Percentiles rank a stretch among this genome's conserved stretches.
Evolutionary conservation across 2,797 vertebrate genomes (phyloP).

Genomic region (Tolypeutes matacus): DNA sequence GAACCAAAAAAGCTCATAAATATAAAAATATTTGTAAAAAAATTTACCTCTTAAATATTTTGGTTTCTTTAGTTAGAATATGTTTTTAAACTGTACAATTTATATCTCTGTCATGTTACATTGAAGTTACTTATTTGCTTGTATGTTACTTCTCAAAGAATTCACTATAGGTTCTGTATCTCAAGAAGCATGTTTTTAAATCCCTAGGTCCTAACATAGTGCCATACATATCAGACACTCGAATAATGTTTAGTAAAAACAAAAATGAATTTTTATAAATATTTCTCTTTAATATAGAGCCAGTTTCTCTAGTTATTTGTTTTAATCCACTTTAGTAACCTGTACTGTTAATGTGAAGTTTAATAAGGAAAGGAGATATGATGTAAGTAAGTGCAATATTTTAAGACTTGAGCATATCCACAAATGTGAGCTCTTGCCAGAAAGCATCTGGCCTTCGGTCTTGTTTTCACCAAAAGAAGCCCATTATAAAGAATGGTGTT

Average conservation of each 20-base stretch:
- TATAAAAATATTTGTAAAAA: not conserved
- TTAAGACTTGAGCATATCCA: not conserved
- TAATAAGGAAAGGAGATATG: constrained; percentile 1
- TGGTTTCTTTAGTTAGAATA: constrained; percentile 47
- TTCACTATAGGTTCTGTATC: not conserved
- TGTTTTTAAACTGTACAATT: not conserved
- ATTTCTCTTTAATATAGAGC: constrained; percentile 1
- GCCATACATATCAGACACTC: not conserved
- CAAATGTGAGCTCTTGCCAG: not conserved
- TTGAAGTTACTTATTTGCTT: constrained; percentile 50
- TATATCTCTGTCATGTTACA: not conserved
- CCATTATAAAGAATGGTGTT: constrained; percentile 5
- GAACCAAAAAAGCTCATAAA: not conserved
- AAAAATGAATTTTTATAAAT: constrained; percentile 51
- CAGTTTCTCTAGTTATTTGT: constrained; percentile 26
- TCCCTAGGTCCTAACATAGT: not conserved
- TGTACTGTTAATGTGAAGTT: not conserved
- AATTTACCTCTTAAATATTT: constrained; percentile 26
- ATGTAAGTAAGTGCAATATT: not conserved
- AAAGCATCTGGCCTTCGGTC: not conserved
- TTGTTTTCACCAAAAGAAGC: not conserved
- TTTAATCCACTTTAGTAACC: constrained; percentile 30
- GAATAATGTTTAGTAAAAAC: constrained; percentile 41
- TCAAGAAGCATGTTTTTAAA: constrained; percentile 24
- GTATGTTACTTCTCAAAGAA: constrained; percentile 15